phyloP scores from a whole-genome alignment of 2,113 vertebrate genomes.

The Corapipo altera region DNA sequence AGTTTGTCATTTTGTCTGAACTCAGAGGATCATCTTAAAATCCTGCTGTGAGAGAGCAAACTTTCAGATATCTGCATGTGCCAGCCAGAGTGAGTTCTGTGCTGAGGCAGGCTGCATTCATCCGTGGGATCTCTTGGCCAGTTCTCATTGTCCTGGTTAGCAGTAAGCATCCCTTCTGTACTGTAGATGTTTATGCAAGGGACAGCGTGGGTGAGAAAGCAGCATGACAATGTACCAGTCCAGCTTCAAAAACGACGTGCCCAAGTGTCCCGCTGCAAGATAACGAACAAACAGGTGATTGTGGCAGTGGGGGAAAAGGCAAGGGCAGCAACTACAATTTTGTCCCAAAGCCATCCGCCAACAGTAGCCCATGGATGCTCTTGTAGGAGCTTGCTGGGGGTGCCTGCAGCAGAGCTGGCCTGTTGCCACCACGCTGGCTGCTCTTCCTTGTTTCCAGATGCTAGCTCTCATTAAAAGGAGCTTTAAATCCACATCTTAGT shows the following conservation, averaged over 20 bases:
- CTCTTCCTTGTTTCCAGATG: constrained; percentile 52
- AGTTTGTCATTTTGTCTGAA: constrained; percentile 67
- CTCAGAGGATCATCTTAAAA: constrained; percentile 63
- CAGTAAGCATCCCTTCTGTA: not conserved
- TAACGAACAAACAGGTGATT: not conserved
- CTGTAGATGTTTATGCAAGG: not conserved
- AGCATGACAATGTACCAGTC: not conserved
- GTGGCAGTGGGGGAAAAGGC: not conserved
- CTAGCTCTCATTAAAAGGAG: constrained; percentile 39
- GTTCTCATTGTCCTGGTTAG: constrained; percentile 25
- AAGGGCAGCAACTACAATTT: not conserved
- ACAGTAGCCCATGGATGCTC: not conserved
- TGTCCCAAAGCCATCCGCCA: not conserved
- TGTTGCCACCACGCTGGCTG: not conserved
- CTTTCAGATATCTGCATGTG: constrained; percentile 42
- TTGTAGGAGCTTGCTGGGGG: not conserved
- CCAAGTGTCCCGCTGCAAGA: not conserved
- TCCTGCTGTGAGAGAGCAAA: constrained; percentile 51
- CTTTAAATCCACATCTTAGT: constrained; percentile 13
- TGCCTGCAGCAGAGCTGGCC: constrained; percentile 21
- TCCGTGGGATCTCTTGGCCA: constrained; percentile 6
- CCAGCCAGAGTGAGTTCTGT: constrained; percentile 10
- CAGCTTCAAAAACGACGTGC: not conserved
- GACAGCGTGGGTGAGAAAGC: not conserved
- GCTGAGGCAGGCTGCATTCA: constrained; percentile 22